Conservation (phyloP, 53 echinoderm and acorn worm species). For the Temnopleurus reevesii region DNA sequence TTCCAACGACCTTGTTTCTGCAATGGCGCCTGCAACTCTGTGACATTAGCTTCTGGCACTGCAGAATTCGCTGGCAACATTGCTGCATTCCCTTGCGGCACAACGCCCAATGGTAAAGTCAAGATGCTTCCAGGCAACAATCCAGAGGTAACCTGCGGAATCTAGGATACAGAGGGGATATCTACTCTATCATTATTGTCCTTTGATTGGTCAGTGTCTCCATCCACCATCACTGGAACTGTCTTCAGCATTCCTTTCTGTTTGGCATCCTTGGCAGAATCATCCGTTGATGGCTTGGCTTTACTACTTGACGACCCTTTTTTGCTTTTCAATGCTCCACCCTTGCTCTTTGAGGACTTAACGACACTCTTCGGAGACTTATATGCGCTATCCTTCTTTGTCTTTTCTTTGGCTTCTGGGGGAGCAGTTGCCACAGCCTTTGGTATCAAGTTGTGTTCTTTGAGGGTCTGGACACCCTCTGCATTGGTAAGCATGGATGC, state of each 20-base stretch:
- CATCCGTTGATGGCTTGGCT: background rate
- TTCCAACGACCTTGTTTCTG: no score
- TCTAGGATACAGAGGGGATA: background rate
- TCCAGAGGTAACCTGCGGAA: background rate
- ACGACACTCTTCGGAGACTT: background rate
- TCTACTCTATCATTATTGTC: background rate
- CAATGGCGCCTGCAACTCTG: background rate
- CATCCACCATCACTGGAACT: no score
- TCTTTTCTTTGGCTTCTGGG: background rate
- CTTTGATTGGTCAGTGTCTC: background rate
- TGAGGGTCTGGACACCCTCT: background rate
- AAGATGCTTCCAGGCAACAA: background rate
- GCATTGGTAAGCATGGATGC: constrained; percentile 28
- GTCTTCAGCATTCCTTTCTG: background rate
- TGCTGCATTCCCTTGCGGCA: background rate
- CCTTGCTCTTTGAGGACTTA: background rate
- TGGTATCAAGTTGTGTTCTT: background rate
- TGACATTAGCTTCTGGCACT: background rate
- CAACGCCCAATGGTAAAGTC: background rate
- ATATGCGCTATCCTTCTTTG: no score
- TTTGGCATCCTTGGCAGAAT: background rate
- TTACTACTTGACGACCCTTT: background rate
- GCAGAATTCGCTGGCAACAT: background rate
- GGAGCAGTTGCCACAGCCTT: background rate
- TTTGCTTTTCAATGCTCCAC: no score